Conservation (phyloP, 2,888 invertebrate genomes). For the Netelia melanura region DNA sequence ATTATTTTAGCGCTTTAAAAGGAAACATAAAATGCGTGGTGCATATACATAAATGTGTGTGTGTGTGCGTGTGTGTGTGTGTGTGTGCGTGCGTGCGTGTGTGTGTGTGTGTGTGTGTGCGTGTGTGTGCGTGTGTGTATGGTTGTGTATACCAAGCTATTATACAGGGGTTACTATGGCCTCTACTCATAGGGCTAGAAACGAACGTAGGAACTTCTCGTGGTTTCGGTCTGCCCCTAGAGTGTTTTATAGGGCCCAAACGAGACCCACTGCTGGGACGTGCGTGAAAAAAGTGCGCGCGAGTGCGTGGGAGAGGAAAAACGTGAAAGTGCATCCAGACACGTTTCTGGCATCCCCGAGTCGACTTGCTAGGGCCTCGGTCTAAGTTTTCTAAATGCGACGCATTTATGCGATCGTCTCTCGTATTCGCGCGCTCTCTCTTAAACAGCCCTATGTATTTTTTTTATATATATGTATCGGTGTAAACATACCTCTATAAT, state of each 20-base stretch:
- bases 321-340: conserved; percentile 65
- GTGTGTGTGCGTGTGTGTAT: background rate
- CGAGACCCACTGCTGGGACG: conserved; percentile 15
- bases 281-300: conserved; percentile 66
- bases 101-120: background rate
- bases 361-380: conserved; percentile 70
- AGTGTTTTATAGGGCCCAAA: conserved; percentile 57
- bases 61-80: background rate
- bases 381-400: conserved; percentile 71
- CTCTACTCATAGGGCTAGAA: conserved; percentile 22
- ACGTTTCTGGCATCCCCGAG: conserved; percentile 68
- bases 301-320: conserved; percentile 67
- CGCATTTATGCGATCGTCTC: conserved; percentile 63
- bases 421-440: conserved; percentile 65
- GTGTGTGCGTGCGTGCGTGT: background rate
- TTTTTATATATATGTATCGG: background rate
- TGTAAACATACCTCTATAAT: background rate
- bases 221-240: conserved; percentile 42
- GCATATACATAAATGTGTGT: background rate
- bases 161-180: conserved; percentile 33
- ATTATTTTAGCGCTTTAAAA: conserved; percentile 45
- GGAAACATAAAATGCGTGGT: conserved; percentile 21
- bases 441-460: conserved; percentile 47
- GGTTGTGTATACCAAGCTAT: conserved; percentile 21
- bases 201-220: conserved; percentile 48